Base-by-base conservation (phyloP, 2,888 invertebrate genomes). In the Oligia fasciuncula region DNA sequence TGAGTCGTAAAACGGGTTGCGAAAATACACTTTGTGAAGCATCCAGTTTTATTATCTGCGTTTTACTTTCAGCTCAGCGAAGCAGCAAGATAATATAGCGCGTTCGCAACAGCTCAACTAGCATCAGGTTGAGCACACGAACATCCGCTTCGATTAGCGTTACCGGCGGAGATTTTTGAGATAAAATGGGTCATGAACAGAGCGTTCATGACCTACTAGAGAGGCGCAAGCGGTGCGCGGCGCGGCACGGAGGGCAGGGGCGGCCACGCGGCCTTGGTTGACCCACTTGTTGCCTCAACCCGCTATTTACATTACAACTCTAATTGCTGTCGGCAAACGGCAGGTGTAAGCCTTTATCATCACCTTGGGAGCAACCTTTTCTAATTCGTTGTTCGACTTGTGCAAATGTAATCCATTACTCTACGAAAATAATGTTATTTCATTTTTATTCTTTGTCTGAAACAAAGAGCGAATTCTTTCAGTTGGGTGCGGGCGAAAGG, bases 211-310 rank as follows among this genome's bases (percentile, higher is more conserved):
- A 96, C 96, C 96, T 92, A 93, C 80, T 90, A 83, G 87, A 81
- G 86, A 87, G 88, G 83, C 84, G 86, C 85, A 83, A 81, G 86
- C 87, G 79, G 85, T 63, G 87, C 43, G 87, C 81, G 85, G 77
- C 72, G 81, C 73, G 80, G 83, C 8, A 43, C 75, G 66, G 35
- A 43, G 9, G 43, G 74, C 40, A 17, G 85, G 85, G 87, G 87
- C 88, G 87, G 66, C 80, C 85, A 84, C 90, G 89, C 87, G 89
- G 90, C 93, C 94, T 94, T 91, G 93, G 91, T 91, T 96, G 96
- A 96, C 96, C 96, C 96, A 96, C 96, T 96, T 97, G 96, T 96
- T 97, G 96, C 95, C 95, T 91, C 90, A 88, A 91, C 91, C 91
- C 93, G 91, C 92, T 95, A 95, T 95, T 95, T 95, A 95, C 95